These are phyloP conservation scores for Apamea crenata DNA, from an alignment of 2,888 invertebrate genomes.

Conservation along the genomic window DNA sequence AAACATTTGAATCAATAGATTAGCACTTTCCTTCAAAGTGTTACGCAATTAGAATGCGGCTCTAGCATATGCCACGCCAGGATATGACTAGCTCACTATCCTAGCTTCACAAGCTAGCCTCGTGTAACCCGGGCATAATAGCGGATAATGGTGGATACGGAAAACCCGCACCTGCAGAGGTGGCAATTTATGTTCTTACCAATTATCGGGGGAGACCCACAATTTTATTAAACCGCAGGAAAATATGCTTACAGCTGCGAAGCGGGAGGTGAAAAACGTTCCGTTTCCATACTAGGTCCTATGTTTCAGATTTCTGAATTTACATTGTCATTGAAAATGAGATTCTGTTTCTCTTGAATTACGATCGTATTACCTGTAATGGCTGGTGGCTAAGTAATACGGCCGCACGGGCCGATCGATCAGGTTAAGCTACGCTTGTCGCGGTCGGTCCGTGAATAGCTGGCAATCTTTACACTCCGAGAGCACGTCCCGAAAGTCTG, in stretches of 20 bases:
- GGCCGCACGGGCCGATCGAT: too few relatives aligned
- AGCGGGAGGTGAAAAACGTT: constrained; percentile 28
- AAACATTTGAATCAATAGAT: too few relatives aligned
- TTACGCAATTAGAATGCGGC: neutral
- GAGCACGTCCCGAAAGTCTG: too few relatives aligned
- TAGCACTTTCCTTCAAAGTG: neutral
- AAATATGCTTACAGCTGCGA: constrained; percentile 54
- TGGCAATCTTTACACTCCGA: too few relatives aligned
- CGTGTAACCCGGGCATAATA: constrained; percentile 17
- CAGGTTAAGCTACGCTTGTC: too few relatives aligned
- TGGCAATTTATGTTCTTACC: constrained; percentile 61
- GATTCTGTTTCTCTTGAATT: constrained; percentile 33
- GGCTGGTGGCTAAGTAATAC: too few relatives aligned
- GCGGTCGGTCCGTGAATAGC: too few relatives aligned
- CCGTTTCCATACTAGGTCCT: constrained; percentile 42
- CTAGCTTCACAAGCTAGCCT: neutral
- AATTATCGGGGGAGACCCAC: constrained; percentile 63
- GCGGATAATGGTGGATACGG: constrained; percentile 30
- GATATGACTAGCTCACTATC: neutral
- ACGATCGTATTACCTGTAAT: neutral
- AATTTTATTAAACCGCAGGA: constrained; percentile 67
- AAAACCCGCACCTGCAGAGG: constrained; percentile 40
- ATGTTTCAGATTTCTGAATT: constrained; percentile 32
- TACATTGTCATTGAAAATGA: constrained; percentile 45
- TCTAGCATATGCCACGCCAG: neutral